phyloP scores from a whole-genome alignment of 2,113 vertebrate genomes.

The Camarhynchus parvulus region DNA sequence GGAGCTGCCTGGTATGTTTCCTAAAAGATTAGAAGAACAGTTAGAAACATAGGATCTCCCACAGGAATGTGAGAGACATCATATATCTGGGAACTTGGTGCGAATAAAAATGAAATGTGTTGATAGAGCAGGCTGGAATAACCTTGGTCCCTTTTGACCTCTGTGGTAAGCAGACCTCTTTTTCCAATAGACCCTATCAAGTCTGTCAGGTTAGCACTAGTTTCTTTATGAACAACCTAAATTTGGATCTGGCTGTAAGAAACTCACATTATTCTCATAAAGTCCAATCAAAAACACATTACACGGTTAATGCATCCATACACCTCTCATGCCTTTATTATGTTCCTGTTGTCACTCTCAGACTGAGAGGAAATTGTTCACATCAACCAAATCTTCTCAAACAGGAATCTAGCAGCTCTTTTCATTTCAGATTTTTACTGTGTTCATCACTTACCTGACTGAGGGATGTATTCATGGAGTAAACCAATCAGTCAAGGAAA shows the following conservation, averaged over 20 bases:
- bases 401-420: background rate
- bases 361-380: constrained; percentile 32
- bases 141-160: background rate
- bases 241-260: constrained; percentile 20
- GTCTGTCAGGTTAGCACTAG: background rate
- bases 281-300: constrained; percentile 26
- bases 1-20: constrained; percentile 17
- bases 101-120: background rate
- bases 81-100: background rate
- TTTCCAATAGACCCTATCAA: background rate
- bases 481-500: background rate
- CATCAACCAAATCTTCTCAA: constrained; percentile 20
- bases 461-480: background rate
- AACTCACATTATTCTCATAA: constrained; percentile 6
- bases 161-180: background rate
- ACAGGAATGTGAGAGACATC: background rate
- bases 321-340: background rate
- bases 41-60: constrained; percentile 41
- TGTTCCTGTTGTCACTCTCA: constrained; percentile 28
- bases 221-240: constrained; percentile 24
- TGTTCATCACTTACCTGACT: background rate
- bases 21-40: background rate
- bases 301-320: constrained; percentile 37
- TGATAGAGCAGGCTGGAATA: background rate
- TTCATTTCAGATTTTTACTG: constrained; percentile 5